phyloP scores from a whole-genome alignment of 2,797 vertebrate species.

The Peromyscus melanophrys region DNA sequence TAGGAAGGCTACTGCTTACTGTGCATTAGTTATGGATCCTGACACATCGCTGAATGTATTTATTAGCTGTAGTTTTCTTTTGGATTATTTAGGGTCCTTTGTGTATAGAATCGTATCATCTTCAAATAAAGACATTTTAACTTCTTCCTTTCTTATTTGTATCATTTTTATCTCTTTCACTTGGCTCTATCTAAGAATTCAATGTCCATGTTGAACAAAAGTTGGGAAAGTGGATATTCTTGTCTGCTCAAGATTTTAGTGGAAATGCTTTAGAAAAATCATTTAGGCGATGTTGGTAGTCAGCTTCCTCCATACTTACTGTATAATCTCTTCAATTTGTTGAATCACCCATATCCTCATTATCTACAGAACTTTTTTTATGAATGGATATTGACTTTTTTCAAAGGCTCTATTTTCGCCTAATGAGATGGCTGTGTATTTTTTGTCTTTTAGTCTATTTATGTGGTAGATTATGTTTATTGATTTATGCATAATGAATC shows the following conservation, averaged over 20 bases:
- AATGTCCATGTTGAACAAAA: no score
- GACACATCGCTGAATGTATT: not conserved
- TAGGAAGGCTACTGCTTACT: not conserved
- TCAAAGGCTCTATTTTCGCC: not conserved
- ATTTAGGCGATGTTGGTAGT: not conserved
- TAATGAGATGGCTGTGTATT: not conserved
- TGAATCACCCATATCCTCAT: not conserved
- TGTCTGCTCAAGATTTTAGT: not conserved
- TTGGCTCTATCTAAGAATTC: not conserved
- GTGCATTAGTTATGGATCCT: not conserved
- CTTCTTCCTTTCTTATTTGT: not conserved
- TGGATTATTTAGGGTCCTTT: not conserved
- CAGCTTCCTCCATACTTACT: not conserved
- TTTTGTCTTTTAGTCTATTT: not conserved
- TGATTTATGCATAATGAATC: not conserved
- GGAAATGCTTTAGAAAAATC: not conserved
- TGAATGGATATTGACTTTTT: not conserved
- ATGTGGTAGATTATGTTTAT: not conserved
- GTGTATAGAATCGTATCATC: not conserved
- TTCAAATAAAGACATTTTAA: not conserved
- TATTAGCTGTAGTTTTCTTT: not conserved
- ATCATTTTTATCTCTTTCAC: not conserved
- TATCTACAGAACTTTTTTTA: not conserved
- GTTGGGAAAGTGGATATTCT: no score
- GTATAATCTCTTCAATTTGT: not conserved